These are phyloP conservation scores for Drosophila sp. DNA, from an alignment of 1,140 invertebrate genomes.

Conservation along the genomic window DNA sequence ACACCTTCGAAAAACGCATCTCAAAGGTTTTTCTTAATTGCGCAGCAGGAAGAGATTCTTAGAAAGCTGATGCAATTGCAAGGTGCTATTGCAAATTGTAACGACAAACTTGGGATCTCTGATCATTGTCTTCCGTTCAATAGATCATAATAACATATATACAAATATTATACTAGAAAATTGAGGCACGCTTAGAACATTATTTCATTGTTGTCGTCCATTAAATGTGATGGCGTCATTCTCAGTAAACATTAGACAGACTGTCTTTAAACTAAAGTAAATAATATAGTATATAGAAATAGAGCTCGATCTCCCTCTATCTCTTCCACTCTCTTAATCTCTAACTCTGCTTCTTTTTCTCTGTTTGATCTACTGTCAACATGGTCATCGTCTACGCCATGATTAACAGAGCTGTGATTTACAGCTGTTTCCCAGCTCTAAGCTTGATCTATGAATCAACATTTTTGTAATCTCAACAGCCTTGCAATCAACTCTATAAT, in stretches of 20 bases:
- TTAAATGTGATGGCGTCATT: conserved; percentile 27
- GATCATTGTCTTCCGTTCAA: conserved; percentile 8
- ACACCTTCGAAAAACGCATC: neutral
- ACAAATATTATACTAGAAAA: neutral
- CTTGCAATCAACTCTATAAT: conserved; percentile 14
- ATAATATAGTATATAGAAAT: neutral
- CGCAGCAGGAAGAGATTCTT: conserved; percentile 42
- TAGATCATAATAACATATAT: conserved; percentile 16
- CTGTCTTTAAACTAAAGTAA: conserved; percentile 10
- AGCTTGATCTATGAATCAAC: conserved; percentile 29
- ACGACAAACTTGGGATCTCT: conserved; percentile 31
- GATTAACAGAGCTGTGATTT: conserved; percentile 7
- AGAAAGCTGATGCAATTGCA: conserved; percentile 66
- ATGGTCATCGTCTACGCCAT: conserved; percentile 7
- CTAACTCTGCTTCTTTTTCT: neutral
- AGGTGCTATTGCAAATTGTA: conserved; percentile 55
- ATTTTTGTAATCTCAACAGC: conserved; percentile 27
- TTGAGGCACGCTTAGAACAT: conserved; percentile 5
- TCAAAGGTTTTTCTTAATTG: conserved; percentile 66
- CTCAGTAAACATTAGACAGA: conserved; percentile 18
- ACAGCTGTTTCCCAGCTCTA: conserved; percentile 16
- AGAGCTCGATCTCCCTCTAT: neutral
- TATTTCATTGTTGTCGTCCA: conserved; percentile 24
- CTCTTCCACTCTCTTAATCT: neutral
- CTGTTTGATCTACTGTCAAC: conserved; percentile 2